These are phyloP conservation scores for Drosophila suboccidentalis DNA, from an alignment of 2,888 invertebrate species.

Conservation along the genomic window DNA sequence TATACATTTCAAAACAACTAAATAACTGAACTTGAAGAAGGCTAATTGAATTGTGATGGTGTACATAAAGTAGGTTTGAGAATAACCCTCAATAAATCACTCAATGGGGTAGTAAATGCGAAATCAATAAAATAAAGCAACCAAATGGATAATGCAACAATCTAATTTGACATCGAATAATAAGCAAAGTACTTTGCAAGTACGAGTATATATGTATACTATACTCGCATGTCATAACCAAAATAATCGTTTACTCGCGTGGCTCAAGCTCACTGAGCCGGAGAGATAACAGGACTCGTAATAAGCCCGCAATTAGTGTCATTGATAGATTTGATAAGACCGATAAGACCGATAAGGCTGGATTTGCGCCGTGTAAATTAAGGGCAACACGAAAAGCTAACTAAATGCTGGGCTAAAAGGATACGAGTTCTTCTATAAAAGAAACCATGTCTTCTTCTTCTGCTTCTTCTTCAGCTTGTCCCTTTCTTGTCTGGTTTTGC, in stretches of 20 bases:
- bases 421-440: neutral
- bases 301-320: constrained; percentile 76
- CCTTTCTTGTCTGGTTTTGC: constrained; percentile 25
- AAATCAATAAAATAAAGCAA: constrained; percentile 51
- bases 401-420: constrained; percentile 12
- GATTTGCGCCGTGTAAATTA: constrained; percentile 48
- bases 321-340: constrained; percentile 61
- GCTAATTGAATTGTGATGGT: constrained; percentile 1
- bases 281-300: constrained; percentile 48
- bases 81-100: constrained; percentile 12
- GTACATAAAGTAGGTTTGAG: constrained; percentile 3
- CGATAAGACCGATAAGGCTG: constrained; percentile 37
- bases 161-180: constrained; percentile 16
- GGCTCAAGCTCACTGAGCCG: constrained; percentile 23
- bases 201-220: neutral
- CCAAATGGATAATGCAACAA: constrained; percentile 30
- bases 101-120: constrained; percentile 32
- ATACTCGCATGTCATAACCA: constrained; percentile 34
- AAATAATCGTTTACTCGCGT: constrained; percentile 72
- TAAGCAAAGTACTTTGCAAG: constrained; percentile 19
- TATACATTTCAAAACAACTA: neutral
- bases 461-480: constrained; percentile 1
- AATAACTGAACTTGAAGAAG: neutral
- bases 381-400: constrained; percentile 27
- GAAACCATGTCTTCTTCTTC: neutral